Percentiles rank a stretch among this genome's conserved stretches.
Evolutionary conservation across 2,888 invertebrate species (phyloP).

Genomic region (Eristalis intricaria): DNA sequence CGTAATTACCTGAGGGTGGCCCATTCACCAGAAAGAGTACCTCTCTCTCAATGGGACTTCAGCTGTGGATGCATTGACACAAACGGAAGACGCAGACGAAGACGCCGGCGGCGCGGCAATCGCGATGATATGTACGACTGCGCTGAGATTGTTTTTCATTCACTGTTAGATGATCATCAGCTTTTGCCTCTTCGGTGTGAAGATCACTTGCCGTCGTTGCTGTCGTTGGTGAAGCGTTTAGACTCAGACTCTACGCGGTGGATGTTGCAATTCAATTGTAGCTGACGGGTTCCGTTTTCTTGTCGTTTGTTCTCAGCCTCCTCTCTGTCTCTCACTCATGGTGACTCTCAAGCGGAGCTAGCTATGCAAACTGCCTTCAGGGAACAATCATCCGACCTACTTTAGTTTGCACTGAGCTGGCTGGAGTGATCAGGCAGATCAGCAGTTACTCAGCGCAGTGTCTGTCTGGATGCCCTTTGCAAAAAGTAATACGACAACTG

Average conservation of each 20-base stretch:
- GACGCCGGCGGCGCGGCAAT: constrained; percentile 33
- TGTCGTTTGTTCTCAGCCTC: constrained; percentile 12
- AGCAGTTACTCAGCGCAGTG: constrained; percentile 38
- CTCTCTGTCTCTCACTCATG: neutral
- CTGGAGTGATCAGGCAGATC: constrained; percentile 21
- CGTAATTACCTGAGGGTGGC: constrained; percentile 53
- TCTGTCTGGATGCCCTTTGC: constrained; percentile 1
- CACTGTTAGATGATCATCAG: constrained; percentile 65
- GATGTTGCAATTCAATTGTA: constrained; percentile 69
- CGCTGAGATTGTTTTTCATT: constrained; percentile 59
- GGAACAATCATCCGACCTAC: constrained; percentile 69
- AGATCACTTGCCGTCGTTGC: constrained; percentile 36
- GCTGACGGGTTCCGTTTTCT: constrained; percentile 49
- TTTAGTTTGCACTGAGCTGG: constrained; percentile 19
- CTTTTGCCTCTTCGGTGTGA: constrained; percentile 7
- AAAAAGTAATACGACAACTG: constrained; percentile 8
- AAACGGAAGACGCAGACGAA: constrained; percentile 4
- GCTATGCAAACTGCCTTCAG: constrained; percentile 46
- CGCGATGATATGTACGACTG: neutral
- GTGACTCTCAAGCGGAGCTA: neutral
- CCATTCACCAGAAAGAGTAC: neutral
- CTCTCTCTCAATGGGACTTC: constrained; percentile 14
- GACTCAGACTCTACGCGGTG: constrained; percentile 13
- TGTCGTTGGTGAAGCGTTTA: constrained; percentile 34
- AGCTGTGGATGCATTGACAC: constrained; percentile 1